Evolutionary conservation across 2,113 vertebrate genomes (phyloP), one percentile per base, ranked within the genome.

Genomic region (Phylloscopus trochiloides): DNA sequence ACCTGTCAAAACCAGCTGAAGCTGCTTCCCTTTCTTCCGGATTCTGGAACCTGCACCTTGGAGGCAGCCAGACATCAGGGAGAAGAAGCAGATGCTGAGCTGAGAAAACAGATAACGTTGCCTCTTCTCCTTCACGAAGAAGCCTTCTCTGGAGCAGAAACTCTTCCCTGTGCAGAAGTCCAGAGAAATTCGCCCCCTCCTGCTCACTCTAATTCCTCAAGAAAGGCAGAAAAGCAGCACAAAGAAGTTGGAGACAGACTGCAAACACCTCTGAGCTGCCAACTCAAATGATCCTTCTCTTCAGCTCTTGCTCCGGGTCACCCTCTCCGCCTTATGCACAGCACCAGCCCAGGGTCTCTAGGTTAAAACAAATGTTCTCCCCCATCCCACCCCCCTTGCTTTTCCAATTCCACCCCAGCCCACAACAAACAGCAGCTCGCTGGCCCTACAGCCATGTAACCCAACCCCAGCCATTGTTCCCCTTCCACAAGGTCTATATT

Each of bases 391-490:
- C 85, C 88, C 89, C 87, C 38, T 92, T 88, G 40, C 81, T 95
- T 88, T 94, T 93, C 95, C 94, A 83, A 77, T 95, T 96, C 91
- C 92, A 89, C 88, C 76, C 89, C 91, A 96, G 92, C 90, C 95
- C 93, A 94, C 72, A 96, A 94, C 88, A 92, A 94, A 96, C 93
- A 93, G 77, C 96, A 98, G 95, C 94, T 96, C 52, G 10, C 88
- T 95, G 96, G 95, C 94, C 97, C 95, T 85, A 94, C 91, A 94
- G 94, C 96, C 93, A 81, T 98, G 97, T 97, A 98, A 98, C 96
- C 95, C 95, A 98, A 98, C 88, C 91, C 97, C 72, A 16, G 61
- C 94, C 88, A 97, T 97, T 98, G 97, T 98, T 97, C 61, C 93
- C 86, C 40, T 91, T 95, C 87, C 91, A 93, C 75, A 93, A 86